Evolutionary conservation across 1,140 invertebrate species (phyloP), one percentile per base, ranked within the genome.

Genomic region (Pseudomyrmex dendroicus): DNA sequence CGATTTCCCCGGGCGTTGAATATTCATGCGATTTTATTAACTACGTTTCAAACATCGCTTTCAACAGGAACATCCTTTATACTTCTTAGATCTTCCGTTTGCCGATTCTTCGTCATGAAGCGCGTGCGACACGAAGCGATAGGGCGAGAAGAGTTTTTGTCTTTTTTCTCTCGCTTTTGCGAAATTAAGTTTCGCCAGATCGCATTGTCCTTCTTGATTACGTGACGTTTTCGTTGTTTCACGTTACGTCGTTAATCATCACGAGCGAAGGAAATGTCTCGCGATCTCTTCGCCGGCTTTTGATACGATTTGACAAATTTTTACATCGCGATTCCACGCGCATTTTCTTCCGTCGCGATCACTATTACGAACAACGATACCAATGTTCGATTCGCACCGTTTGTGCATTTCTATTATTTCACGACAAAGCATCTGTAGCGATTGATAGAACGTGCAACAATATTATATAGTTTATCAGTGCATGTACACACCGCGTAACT

Each of bases 21-120:
- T 89, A 89, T 89, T 89, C 87, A 89, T 89, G 84, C 62, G 76
- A 86, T 89, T 89, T 89, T 89, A 89, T 89, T 89, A 89, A 88
- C 87, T 78, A 74, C 87, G 77, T 89, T 89, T 84, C 85, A 78
- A 87, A 89, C 85, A 89, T 80, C 82, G 85, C 78, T 85, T 78
- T 74, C 80, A 48, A 56, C 52, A 59, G 46, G 25, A 83, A 85
- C 77, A 82, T 13, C 59, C 84, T 88, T 88, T 86, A 88, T 89
- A 7, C 84, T 84, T 76, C 87, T 89, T 88, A 89, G 87, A 88
- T 63, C 73, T 85, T 57, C 57, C 22, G 66, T 62, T 57, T 57
- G 56, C 35, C 52, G 4, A 50, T 25, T 48, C 46, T 80, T 20
- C 74, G 17, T 44, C 76, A 70, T 70, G 66, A 13, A 44, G n/a